phyloP scores from a whole-genome alignment of 2,113 vertebrate species.

The Syngnathus scovelli region DNA sequence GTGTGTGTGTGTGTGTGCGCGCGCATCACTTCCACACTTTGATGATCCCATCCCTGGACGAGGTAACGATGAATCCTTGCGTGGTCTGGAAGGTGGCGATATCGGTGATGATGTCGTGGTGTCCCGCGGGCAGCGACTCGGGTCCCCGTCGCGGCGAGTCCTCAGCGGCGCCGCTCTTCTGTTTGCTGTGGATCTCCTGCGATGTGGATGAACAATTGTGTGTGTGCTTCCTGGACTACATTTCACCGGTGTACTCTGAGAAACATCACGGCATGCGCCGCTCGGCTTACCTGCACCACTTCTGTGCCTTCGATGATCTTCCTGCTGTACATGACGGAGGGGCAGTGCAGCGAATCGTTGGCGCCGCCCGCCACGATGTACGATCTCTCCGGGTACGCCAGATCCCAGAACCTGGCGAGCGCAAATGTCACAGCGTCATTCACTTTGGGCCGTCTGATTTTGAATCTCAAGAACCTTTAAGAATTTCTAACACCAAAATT shows the following conservation, averaged over 20 bases:
- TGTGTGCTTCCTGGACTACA: no score
- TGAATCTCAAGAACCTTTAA: background rate
- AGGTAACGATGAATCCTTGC: constrained; percentile 95
- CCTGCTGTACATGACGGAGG: constrained; percentile 90
- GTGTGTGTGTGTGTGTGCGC: background rate
- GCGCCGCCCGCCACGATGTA: constrained; percentile 88
- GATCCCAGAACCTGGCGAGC: constrained; percentile 87
- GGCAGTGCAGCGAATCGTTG: constrained; percentile 75
- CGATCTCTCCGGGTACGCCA: constrained; percentile 92
- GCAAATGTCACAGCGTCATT: background rate
- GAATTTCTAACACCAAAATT: no score
- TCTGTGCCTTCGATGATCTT: constrained; percentile 98
- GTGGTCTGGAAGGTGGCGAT: constrained; percentile 96
- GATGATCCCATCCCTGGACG: constrained; percentile 93
- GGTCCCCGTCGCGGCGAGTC: constrained; percentile 86
- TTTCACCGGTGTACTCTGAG: no score
- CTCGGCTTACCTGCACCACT: constrained; percentile 83
- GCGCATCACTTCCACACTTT: constrained; percentile 90
- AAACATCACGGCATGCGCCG: background rate
- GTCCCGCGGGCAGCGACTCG: constrained; percentile 87
- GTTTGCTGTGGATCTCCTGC: constrained; percentile 97
- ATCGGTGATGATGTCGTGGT: constrained; percentile 96
- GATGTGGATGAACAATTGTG: background rate
- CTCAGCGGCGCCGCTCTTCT: constrained; percentile 84
- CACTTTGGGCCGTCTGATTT: background rate